Base-by-base conservation (phyloP, 2,113 vertebrate genomes). In the Micronycteris hirsuta region DNA sequence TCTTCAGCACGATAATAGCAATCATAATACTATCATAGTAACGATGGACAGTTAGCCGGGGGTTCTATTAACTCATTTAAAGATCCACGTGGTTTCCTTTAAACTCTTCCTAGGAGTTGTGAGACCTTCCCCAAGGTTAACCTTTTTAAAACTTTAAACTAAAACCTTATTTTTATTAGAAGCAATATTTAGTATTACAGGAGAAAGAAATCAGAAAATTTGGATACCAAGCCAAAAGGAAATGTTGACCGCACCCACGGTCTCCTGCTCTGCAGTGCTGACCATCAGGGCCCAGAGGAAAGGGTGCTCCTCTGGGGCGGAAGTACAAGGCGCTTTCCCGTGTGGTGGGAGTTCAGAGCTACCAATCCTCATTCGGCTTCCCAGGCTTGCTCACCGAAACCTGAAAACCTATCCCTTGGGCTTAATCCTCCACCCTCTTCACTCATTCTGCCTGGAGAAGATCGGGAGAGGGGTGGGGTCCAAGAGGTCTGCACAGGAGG, bases 261-360 rank as follows among this genome's bases (percentile, higher is more conserved):
- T 68, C 78, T 56, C 38, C 76, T 56, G 17, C 12, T 67, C 47
- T 28, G 24, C 3, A 24, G 5, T 2, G 38, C 19, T 54, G 49
- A 45, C 17, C 33, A 84, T 82, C 19, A 47, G 41, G 67, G 6
- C 24, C 45, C 45, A 0, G 7, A 0, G 47, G 43, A 67, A 95
- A 41, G 28, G 36, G 8, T 4, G 43, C 7, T 58, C 38, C 22
- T 45, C 26, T 1, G 3, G 31, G 38, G 47, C n/a, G 58, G 31
- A 41, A 24, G 5, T 5, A 28, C 2, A 43, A 76, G 2, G 14
- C 0, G 3, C 5, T 19, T 43, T 71, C 16, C 61, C 2, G 0
- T 4, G 5, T 11, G 13, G 38, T 47, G 31, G 43, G 52, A 17
- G 9, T 43, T 80, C 38, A 58, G 47, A 45, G 36, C 47, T 80